Base-by-base conservation (phyloP, 2,113 vertebrate species). In the Butorides virescens region DNA sequence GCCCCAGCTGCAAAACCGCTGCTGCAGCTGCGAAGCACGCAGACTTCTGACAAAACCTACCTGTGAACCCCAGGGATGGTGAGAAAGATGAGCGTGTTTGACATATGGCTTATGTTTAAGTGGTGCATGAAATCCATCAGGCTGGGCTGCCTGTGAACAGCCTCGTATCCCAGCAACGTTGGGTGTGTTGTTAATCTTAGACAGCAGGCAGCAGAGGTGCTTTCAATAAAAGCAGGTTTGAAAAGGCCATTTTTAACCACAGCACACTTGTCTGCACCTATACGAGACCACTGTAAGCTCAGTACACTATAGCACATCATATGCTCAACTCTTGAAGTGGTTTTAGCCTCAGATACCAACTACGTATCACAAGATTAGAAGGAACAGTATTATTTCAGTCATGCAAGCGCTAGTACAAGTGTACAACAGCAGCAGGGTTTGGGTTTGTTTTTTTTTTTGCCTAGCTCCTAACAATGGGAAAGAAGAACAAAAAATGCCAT, bases 151-250 rank as follows among this genome's bases (percentile, higher is more conserved):
- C 79, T 77, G 63, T 5, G 49, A 73, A 25, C 37, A 78, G 15
- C 39, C 44, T 34, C 0, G 0, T 4, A 13, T 20, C 49, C 50
- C 63, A 62, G 88, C 71, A 75, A 44, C 3, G 0, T 1, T 23
- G n/a, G n/a, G 19, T 16, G 16, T 37, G 66, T 4, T 23, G 3
- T 47, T 47, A 36, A 79, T 29, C 53, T 76, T 22, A 49, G 76
- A 34, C 34, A 94, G 67, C 50, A 80, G 34, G 10, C 85, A 79
- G 47, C 0, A 0, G 26, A 82, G 62, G 15, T 5, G 13, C 58
- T 53, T 52, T n/a, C 67, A 47, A 32, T 15, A 18, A 36, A 72
- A 70, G 36, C 11, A 50, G 15, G 8, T n/a, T 37, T 34, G 53
- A 46, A 83, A 88, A 70, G 53, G 47, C 27, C 39, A 17, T 42